Conservation (phyloP, 2,797 vertebrate genomes). For the Gobio occitaniae region DNA sequence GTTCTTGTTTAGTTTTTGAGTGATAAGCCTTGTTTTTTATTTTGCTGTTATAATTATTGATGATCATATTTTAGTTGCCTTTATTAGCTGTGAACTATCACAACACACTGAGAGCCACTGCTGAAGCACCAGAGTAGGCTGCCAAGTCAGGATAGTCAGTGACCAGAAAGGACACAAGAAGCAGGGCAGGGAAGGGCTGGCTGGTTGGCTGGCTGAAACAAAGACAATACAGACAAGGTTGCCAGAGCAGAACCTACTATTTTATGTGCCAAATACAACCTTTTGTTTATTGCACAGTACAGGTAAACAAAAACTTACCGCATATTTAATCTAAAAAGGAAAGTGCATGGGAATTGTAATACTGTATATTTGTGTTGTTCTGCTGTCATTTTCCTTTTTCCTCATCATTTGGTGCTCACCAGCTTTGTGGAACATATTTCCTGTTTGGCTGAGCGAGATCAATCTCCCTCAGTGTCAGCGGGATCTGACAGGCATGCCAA, state of each 20-base stretch:
- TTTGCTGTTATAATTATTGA: not conserved
- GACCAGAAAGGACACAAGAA: too few species aligned
- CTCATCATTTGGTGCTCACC: constrained; percentile 82
- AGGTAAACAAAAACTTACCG: not conserved
- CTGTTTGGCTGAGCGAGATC: constrained; percentile 84
- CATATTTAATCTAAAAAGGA: not conserved
- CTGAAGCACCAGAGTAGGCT: too few species aligned
- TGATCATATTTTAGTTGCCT: not conserved
- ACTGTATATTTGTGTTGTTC: not conserved
- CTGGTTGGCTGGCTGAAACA: too few species aligned
- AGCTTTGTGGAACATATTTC: constrained; percentile 93
- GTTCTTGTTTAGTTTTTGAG: not conserved
- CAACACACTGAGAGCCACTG: not conserved
- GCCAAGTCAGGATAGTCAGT: too few species aligned
- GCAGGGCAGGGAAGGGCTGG: too few species aligned
- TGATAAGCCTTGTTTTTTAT: not conserved
- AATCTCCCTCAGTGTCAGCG: constrained; percentile 82
- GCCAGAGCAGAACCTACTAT: not conserved
- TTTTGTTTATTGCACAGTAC: not conserved
- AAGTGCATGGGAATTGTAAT: not conserved
- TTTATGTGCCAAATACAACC: not conserved
- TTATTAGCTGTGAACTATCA: not conserved
- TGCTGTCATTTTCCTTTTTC: constrained; percentile 72
- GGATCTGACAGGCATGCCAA: constrained; percentile 94
- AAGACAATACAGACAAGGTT: too few species aligned